Conservation (phyloP, 2,888 invertebrate species). For the Tenthredo mesomela region DNA sequence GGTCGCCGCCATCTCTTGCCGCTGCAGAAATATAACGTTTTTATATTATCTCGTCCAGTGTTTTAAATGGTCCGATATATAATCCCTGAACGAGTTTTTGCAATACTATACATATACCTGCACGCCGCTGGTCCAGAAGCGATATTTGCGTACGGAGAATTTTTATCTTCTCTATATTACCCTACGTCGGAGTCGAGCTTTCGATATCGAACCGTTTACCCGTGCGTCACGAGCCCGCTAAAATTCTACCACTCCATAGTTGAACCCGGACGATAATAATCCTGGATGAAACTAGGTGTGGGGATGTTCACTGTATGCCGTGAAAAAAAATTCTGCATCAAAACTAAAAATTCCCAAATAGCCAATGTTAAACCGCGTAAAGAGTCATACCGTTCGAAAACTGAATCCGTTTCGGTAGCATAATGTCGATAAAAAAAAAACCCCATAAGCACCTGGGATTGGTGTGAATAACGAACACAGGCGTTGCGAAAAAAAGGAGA, state of each 20-base stretch:
- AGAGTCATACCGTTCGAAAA: background rate
- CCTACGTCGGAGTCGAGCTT: background rate
- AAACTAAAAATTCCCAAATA: background rate
- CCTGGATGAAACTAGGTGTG: background rate
- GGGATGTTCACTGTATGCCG: too few relatives aligned
- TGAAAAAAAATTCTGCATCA: too few relatives aligned
- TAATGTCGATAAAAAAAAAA: background rate
- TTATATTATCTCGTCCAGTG: conserved; percentile 32
- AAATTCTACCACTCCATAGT: background rate
- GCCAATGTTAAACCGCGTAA: background rate
- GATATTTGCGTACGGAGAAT: conserved; percentile 9
- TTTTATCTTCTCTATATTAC: conserved; percentile 30
- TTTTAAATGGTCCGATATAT: conserved; percentile 48
- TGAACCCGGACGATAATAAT: conserved; percentile 23
- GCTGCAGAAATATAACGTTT: conserved; percentile 1
- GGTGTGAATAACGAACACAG: background rate
- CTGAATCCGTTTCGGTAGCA: background rate
- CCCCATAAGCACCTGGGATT: background rate
- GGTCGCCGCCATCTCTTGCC: background rate
- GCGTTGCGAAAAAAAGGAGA: background rate
- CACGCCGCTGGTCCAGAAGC: background rate
- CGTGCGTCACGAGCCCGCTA: background rate
- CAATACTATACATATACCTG: background rate
- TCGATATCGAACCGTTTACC: conserved; percentile 35
- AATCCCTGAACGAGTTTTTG: conserved; percentile 3